Percentiles rank a stretch among this genome's conserved stretches.
phyloP scores from a whole-genome alignment of 2,888 invertebrate genomes.

The Tenthredo livida region DNA sequence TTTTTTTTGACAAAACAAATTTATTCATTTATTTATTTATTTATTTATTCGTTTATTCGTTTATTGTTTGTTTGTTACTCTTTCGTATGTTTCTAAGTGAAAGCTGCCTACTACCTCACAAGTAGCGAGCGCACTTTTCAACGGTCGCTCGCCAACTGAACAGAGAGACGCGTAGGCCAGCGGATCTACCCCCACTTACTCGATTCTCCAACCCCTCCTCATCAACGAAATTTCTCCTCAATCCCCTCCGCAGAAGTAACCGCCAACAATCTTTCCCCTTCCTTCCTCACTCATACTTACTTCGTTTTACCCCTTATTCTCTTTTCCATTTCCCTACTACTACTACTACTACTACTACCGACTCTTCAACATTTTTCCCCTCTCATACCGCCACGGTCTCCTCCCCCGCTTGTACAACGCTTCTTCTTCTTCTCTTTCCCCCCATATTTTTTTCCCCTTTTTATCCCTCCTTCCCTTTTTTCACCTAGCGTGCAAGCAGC shows the following conservation, averaged over 20 bases:
- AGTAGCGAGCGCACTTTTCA: constrained; percentile 69
- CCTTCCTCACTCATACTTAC: neutral
- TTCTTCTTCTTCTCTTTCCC: neutral
- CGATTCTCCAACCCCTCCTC: neutral
- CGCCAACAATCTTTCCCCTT: constrained; percentile 28
- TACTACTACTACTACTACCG: neutral
- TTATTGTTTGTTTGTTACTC: neutral
- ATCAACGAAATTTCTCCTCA: constrained; percentile 11
- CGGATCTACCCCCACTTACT: constrained; percentile 63
- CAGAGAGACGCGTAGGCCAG: constrained; percentile 72
- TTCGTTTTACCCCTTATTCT: constrained; percentile 28
- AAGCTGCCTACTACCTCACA: constrained; percentile 40
- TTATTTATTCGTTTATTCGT: neutral
- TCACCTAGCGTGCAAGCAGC: constrained; percentile 42
- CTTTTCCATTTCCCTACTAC: constrained; percentile 43
- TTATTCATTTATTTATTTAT: neutral
- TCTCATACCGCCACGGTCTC: neutral
- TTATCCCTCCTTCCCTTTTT: neutral
- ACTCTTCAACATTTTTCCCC: neutral
- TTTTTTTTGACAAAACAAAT: neutral
- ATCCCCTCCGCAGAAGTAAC: constrained; percentile 25
- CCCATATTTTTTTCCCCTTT: neutral
- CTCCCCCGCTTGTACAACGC: neutral
- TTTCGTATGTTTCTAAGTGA: neutral
- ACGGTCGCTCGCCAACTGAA: constrained; percentile 78